Percentiles rank a stretch among this genome's conserved stretches.
These are phyloP conservation scores for Allobates femoralis DNA, from an alignment of 2,797 vertebrate species.

Conservation along the genomic window DNA sequence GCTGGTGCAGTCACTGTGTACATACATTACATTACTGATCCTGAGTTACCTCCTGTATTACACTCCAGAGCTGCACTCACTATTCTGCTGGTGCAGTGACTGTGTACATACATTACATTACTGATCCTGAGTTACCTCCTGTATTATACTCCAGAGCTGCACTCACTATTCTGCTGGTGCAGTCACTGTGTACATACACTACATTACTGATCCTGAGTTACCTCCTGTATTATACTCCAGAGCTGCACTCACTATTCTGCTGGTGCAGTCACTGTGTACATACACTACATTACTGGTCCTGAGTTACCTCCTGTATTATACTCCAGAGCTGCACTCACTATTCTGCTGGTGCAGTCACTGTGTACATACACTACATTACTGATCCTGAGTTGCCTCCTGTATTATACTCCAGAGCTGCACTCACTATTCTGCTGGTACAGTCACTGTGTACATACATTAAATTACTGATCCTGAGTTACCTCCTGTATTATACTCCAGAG, in stretches of 20 bases:
- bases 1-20: too few species aligned
- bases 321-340: background rate
- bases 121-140: background rate
- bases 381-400: background rate
- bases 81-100: too few species aligned
- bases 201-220: slow-evolving; percentile 1
- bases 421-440: too few species aligned
- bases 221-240: slow-evolving; percentile 2
- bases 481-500: background rate
- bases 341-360: too few species aligned
- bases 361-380: too few species aligned
- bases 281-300: background rate
- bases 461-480: background rate
- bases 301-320: background rate
- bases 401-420: background rate
- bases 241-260: background rate
- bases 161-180: slow-evolving; percentile 4
- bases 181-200: too few species aligned
- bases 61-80: background rate
- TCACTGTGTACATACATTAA: too few species aligned
- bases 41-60: slow-evolving; percentile 4
- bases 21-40: too few species aligned
- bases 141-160: background rate
- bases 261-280: too few species aligned
- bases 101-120: too few species aligned